phyloP scores from a whole-genome alignment of 53 echinoderm and acorn worm genomes.

The Stichopus horrens region DNA sequence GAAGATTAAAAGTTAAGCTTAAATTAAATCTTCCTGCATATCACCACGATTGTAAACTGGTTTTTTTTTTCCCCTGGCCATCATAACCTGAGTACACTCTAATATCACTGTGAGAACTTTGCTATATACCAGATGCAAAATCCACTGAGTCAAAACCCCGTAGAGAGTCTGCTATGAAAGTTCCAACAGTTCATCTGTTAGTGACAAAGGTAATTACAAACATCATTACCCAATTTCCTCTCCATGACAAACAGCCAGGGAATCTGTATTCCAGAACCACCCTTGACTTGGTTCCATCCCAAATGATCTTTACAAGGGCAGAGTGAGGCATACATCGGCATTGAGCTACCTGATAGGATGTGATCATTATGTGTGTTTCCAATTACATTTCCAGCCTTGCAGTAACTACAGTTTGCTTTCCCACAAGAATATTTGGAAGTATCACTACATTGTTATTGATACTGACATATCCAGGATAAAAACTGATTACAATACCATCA shows the following conservation, averaged over 20 bases:
- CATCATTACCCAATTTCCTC: conserved; percentile 30
- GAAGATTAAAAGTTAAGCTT: background rate
- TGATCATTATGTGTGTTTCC: background rate
- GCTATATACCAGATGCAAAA: too few species aligned
- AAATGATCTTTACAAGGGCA: background rate
- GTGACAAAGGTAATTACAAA: conserved; percentile 21
- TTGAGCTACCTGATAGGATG: background rate
- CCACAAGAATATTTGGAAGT: too few species aligned
- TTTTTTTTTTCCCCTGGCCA: background rate
- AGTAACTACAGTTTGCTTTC: too few species aligned
- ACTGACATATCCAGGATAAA: too few species aligned
- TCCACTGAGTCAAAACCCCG: too few species aligned
- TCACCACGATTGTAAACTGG: background rate
- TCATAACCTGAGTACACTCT: background rate
- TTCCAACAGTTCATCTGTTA: background rate
- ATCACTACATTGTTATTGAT: too few species aligned
- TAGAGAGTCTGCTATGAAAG: too few species aligned
- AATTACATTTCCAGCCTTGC: background rate
- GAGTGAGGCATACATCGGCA: background rate
- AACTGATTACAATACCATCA: too few species aligned
- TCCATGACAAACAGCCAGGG: background rate
- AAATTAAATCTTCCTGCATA: background rate
- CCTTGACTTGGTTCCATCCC: background rate
- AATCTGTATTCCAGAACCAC: conserved; percentile 5
- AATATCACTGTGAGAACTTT: too few species aligned